Percentiles rank a stretch among this genome's conserved stretches.
These are phyloP conservation scores for Teleopsis dalmanni DNA, from an alignment of 1,140 invertebrate species.

Conservation along the genomic window DNA sequence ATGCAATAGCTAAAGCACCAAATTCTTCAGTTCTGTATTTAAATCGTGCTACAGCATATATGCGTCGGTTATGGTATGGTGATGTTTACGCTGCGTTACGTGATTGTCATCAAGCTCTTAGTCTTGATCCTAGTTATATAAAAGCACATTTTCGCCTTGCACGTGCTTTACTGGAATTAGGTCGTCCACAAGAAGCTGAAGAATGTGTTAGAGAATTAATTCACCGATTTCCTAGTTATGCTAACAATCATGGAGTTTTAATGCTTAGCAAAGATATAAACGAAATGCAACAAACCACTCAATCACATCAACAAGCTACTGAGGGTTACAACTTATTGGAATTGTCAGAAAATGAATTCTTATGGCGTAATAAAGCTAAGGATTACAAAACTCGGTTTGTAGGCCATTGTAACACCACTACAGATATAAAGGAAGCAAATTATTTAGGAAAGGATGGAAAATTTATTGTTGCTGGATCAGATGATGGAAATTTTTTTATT, in stretches of 20 bases:
- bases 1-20: slow-evolving; percentile 62
- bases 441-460: slow-evolving; percentile 79
- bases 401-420: slow-evolving; percentile 95
- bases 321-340: slow-evolving; percentile 18
- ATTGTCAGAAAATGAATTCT: slow-evolving; percentile 26
- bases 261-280: slow-evolving; percentile 69
- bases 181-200: slow-evolving; percentile 62
- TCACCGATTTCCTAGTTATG: slow-evolving; percentile 60
- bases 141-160: slow-evolving; percentile 81
- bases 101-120: slow-evolving; percentile 77
- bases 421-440: slow-evolving; percentile 95
- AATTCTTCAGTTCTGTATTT: slow-evolving; percentile 71
- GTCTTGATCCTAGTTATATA: slow-evolving; percentile 71
- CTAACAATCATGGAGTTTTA: slow-evolving; percentile 56
- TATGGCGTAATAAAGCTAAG: slow-evolving; percentile 52
- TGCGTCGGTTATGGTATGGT: slow-evolving; percentile 82
- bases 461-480: slow-evolving; percentile 65
- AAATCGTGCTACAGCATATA: slow-evolving; percentile 79
- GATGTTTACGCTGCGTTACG: slow-evolving; percentile 85
- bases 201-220: slow-evolving; percentile 60
- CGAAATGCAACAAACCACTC: slow-evolving; percentile 16
- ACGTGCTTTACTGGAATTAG: slow-evolving; percentile 70
- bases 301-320: slow-evolving; percentile 5
- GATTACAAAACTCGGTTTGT: slow-evolving; percentile 73
- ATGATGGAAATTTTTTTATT: slow-evolving; percentile 92